Evolutionary conservation across 2,113 vertebrate genomes (phyloP).

Genomic region (Madoqua kirkii): DNA sequence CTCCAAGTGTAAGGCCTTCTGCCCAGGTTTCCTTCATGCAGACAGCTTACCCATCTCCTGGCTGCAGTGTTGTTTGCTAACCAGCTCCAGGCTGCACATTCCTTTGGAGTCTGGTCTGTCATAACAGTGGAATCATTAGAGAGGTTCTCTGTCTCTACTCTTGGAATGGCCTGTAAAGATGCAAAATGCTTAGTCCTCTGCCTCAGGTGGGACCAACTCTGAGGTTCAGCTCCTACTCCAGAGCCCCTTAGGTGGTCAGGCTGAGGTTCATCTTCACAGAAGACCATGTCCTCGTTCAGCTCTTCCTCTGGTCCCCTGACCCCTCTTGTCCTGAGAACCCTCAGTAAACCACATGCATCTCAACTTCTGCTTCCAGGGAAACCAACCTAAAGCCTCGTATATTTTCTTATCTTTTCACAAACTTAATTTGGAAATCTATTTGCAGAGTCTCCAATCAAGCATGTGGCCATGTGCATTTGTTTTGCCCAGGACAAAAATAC

Average conservation of each 20-base stretch:
- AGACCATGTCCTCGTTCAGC: background rate
- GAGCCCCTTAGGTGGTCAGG: background rate
- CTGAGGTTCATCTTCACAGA: background rate
- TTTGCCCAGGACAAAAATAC: background rate
- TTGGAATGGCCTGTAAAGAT: background rate
- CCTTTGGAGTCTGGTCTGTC: background rate
- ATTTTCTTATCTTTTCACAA: background rate
- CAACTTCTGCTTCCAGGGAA: background rate
- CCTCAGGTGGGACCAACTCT: background rate
- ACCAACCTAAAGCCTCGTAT: background rate
- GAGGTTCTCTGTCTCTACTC: background rate
- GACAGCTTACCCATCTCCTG: no score
- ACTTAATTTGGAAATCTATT: background rate
- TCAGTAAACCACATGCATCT: background rate
- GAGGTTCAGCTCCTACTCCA: background rate
- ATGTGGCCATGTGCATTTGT: background rate
- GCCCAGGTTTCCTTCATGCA: background rate
- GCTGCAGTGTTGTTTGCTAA: background rate
- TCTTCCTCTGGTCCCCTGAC: background rate
- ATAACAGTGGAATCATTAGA: background rate
- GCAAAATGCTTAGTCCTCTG: background rate
- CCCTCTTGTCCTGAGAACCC: background rate
- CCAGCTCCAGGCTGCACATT: background rate
- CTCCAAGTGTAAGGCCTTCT: background rate
- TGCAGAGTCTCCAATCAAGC: fast-evolving